Conservation (phyloP, 2,888 invertebrate genomes). For the Leptopterna dolabrata region DNA sequence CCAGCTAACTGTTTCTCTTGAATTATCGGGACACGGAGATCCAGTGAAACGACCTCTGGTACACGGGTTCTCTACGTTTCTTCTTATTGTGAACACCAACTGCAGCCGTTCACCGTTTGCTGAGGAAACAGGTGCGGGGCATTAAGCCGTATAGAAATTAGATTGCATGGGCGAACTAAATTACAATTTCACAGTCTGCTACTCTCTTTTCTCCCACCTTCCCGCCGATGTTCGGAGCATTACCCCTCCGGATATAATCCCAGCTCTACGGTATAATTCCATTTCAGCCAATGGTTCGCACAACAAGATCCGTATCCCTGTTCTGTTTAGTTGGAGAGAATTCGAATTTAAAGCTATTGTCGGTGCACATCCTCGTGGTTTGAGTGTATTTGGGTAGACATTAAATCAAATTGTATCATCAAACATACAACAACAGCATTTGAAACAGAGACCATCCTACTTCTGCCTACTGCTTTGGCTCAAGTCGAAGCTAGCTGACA, state of each 20-base stretch:
- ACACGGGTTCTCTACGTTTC: background rate
- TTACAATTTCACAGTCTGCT: conserved; percentile 38
- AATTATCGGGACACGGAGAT: background rate
- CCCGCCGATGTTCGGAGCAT: conserved; percentile 11
- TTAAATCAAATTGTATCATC: no score
- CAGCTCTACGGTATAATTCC: background rate
- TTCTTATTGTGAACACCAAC: background rate
- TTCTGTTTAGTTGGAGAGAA: background rate
- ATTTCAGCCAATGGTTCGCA: background rate
- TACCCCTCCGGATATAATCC: background rate
- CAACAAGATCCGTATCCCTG: background rate
- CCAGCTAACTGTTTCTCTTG: background rate
- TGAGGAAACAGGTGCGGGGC: background rate
- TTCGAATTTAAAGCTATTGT: background rate
- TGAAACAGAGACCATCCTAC: no score
- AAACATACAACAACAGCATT: no score
- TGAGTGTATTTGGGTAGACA: no score
- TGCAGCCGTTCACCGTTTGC: background rate
- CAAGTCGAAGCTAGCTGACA: no score
- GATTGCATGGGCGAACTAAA: conserved; percentile 26
- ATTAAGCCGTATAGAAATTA: conserved; percentile 33
- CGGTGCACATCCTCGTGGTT: no score
- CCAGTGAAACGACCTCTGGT: background rate
- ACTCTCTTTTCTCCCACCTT: conserved; percentile 17
- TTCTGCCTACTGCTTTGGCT: no score